These are phyloP conservation scores for Apistogramma diplotaenia DNA, from an alignment of 2,113 vertebrate species.

Conservation along the genomic window DNA sequence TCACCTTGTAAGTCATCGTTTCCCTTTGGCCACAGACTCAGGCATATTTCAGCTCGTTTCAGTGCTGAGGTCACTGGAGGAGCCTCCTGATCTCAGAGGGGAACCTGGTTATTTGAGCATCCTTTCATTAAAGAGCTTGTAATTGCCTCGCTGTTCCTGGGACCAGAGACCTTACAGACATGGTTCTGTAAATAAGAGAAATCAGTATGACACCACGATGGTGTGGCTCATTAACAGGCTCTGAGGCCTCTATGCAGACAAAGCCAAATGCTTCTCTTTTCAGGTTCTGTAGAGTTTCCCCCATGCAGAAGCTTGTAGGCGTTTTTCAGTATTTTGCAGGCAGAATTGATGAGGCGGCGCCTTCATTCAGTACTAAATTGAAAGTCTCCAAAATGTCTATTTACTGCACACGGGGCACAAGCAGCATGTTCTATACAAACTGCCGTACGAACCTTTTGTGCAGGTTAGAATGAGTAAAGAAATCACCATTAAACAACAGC, in stretches of 20 bases:
- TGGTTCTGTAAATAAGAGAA: too few species aligned
- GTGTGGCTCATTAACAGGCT: neutral
- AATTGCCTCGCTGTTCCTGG: too few species aligned
- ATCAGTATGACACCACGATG: too few species aligned
- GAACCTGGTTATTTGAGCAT: neutral
- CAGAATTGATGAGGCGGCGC: too few species aligned
- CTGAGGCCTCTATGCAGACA: neutral
- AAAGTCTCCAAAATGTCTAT: neutral
- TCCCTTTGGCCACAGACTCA: neutral
- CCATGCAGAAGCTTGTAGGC: neutral
- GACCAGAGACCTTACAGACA: neutral
- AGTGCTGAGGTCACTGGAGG: neutral
- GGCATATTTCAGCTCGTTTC: neutral
- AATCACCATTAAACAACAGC: neutral
- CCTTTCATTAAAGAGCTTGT: neutral
- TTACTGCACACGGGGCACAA: neutral
- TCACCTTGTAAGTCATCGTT: slow-evolving; percentile 16
- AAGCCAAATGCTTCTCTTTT: too few species aligned
- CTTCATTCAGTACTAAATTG: too few species aligned
- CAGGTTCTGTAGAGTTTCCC: neutral
- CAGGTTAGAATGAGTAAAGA: neutral
- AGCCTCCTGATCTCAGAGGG: neutral
- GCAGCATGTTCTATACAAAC: neutral
- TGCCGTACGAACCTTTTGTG: neutral
- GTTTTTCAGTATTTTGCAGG: neutral